Evolutionary conservation across 2,113 vertebrate species (phyloP).

Genomic region (Meles meles): DNA sequence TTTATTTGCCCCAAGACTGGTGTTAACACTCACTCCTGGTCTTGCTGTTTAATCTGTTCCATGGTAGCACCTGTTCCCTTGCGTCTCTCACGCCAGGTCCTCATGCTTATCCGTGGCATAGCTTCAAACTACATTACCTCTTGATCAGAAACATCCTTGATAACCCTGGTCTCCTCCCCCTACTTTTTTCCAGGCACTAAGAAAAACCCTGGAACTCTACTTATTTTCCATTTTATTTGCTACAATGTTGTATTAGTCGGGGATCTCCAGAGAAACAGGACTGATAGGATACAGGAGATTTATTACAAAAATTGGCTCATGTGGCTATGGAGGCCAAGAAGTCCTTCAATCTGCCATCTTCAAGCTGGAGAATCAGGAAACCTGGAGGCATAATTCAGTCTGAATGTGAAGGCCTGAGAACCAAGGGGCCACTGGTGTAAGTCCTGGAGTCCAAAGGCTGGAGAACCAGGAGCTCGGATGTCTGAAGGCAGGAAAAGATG

Average conservation of each 20-base stretch:
- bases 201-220: background rate
- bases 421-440: background rate
- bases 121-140: background rate
- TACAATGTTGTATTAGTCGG: background rate
- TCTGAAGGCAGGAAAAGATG: background rate
- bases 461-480: background rate
- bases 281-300: background rate
- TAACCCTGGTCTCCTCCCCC: background rate
- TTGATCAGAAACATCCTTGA: background rate
- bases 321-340: background rate
- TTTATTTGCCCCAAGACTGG: background rate
- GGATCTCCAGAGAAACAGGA: background rate
- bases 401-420: background rate
- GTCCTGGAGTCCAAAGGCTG: background rate
- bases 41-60: background rate
- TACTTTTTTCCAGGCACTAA: background rate
- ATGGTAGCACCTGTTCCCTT: background rate
- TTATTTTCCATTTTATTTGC: background rate
- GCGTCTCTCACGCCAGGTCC: background rate
- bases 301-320: background rate
- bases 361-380: background rate
- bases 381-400: background rate
- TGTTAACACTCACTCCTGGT: background rate
- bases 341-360: background rate
- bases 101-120: background rate